These are phyloP conservation scores for Synanthedon formicaeformis DNA, from an alignment of 2,888 invertebrate species.

Conservation along the genomic window DNA sequence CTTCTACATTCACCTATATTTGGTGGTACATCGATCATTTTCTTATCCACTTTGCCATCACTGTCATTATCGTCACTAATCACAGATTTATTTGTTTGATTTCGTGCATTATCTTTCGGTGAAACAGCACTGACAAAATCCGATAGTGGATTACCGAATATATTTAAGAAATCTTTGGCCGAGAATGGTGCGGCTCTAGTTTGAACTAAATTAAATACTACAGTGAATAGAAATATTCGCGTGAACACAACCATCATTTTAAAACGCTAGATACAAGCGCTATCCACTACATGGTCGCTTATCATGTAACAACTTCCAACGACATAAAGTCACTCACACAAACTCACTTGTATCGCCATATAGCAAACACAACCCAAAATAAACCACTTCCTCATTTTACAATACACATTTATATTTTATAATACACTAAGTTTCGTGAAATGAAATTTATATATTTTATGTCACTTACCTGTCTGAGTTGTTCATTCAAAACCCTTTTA, in stretches of 20 bases:
- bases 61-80: conserved; percentile 2
- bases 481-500: conserved; percentile 23
- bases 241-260: conserved; percentile 49
- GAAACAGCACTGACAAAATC: conserved; percentile 28
- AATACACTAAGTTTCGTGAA: not conserved
- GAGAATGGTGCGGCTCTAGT: conserved; percentile 26
- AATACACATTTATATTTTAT: not conserved
- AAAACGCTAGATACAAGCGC: conserved; percentile 21
- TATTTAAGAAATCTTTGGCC: conserved; percentile 28
- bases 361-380: not conserved
- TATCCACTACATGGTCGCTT: not conserved
- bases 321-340: not conserved
- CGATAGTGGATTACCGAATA: conserved; percentile 48
- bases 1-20: conserved; percentile 27
- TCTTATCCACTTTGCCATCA: conserved; percentile 7
- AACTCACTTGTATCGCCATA: not conserved
- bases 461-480: conserved; percentile 22
- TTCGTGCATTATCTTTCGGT: conserved; percentile 3
- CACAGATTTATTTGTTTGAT: conserved; percentile 2
- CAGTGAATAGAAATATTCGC: conserved; percentile 38
- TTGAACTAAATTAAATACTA: conserved; percentile 33
- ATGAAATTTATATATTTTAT: not conserved
- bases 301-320: not conserved
- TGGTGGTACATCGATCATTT: conserved; percentile 48
- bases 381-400: not conserved